Evolutionary conservation across 2,797 vertebrate species (phyloP).

Genomic region (Coendou prehensilis): DNA sequence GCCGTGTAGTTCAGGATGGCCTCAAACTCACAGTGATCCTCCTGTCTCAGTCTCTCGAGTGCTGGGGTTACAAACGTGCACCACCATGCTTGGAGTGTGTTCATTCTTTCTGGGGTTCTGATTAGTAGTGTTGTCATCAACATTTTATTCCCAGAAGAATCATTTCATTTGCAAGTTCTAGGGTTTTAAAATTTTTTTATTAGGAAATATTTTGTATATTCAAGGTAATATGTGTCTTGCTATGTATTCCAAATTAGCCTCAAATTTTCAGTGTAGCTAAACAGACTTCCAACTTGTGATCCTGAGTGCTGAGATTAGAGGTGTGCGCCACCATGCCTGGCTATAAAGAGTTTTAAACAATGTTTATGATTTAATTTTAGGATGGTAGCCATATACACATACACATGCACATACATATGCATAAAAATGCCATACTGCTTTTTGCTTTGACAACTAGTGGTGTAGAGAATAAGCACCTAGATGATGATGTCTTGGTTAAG

Average conservation of each 20-base stretch:
- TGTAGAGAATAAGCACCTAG: neutral
- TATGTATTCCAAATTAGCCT: neutral
- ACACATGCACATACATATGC: rapidly evolving
- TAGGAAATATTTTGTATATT: neutral
- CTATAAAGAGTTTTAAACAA: constrained; percentile 56
- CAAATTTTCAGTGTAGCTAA: neutral
- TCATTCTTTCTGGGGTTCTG: neutral
- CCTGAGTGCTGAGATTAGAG: neutral
- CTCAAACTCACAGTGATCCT: neutral
- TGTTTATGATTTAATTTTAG: neutral
- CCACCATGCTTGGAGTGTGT: neutral
- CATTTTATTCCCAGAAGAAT: neutral
- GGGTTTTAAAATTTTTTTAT: neutral
- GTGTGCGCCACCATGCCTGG: neutral
- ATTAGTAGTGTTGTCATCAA: neutral
- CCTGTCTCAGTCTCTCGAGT: neutral
- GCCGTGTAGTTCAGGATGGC: neutral
- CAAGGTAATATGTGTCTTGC: neutral
- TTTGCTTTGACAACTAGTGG: neutral
- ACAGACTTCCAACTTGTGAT: neutral
- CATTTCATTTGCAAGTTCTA: neutral
- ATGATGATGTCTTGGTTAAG: neutral
- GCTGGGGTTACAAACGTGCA: neutral
- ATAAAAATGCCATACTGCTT: neutral
- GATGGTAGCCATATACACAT: neutral